Evolutionary conservation across 1,140 invertebrate species (phyloP).

Genomic region (Oppia nitens): DNA sequence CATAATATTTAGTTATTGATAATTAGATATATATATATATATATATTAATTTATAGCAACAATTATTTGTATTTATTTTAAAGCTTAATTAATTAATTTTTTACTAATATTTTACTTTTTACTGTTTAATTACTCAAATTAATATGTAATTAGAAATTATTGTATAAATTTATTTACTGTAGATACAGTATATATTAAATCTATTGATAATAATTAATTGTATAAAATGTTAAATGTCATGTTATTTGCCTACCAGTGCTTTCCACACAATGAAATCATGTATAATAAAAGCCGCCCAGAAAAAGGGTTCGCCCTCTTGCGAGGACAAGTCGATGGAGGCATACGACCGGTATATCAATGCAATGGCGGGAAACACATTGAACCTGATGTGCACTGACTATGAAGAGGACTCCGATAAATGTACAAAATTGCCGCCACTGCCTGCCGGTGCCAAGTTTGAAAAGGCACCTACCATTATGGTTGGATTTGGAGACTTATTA

Average conservation of each 20-base stretch:
- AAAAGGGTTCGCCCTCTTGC: neutral
- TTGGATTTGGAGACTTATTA: too few relatives aligned
- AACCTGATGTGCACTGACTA: constrained; percentile 11
- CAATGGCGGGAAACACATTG: constrained; percentile 9
- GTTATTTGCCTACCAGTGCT: neutral
- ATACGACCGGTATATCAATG: constrained; percentile 1
- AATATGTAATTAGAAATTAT: too few relatives aligned
- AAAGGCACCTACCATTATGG: neutral
- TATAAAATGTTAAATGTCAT: too few relatives aligned
- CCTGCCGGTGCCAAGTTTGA: neutral
- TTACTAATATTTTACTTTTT: neutral
- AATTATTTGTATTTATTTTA: too few relatives aligned
- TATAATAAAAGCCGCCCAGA: neutral
- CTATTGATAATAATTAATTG: too few relatives aligned
- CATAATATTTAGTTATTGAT: too few relatives aligned
- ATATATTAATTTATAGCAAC: too few relatives aligned
- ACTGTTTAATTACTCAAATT: neutral
- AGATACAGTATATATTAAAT: too few relatives aligned
- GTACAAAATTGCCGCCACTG: neutral
- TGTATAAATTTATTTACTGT: too few relatives aligned
- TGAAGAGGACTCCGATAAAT: constrained; percentile 4
- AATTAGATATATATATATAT: neutral
- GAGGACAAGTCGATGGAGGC: neutral
- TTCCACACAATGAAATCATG: constrained; percentile 5
- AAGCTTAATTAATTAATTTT: neutral